Percentiles rank a stretch among this genome's conserved stretches.
Evolutionary conservation across 2,888 invertebrate species (phyloP).

Genomic region (Lutraria lutraria): DNA sequence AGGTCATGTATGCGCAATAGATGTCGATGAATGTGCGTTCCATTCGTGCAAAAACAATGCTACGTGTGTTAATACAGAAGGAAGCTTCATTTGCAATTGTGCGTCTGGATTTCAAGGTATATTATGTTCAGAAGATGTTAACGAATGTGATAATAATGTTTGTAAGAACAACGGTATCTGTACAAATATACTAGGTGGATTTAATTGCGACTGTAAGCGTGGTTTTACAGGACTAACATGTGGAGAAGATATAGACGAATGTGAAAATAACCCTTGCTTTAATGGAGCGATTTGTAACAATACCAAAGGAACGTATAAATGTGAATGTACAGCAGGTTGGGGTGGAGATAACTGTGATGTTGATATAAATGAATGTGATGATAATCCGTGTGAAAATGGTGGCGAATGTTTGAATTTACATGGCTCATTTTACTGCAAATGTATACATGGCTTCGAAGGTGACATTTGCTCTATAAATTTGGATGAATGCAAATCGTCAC

Average conservation of each 20-base stretch:
- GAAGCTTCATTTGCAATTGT: conserved; percentile 43
- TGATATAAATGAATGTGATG: conserved; percentile 46
- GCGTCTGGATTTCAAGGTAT: conserved; percentile 29
- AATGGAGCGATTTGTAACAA: conserved; percentile 45
- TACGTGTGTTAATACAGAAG: conserved; percentile 37
- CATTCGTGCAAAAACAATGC: conserved; percentile 37
- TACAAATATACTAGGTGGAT: conserved; percentile 35
- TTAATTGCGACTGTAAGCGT: conserved; percentile 25
- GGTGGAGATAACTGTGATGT: conserved; percentile 31
- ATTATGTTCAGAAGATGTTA: conserved; percentile 44
- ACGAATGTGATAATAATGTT: conserved; percentile 53
- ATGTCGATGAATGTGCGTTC: conserved; percentile 50
- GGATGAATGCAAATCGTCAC: conserved; percentile 25
- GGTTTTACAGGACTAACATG: conserved; percentile 40
- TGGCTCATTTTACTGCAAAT: conserved; percentile 46
- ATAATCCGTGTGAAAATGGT: conserved; percentile 42
- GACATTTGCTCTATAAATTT: conserved; percentile 33
- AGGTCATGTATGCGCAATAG: conserved; percentile 55
- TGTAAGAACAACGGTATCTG: conserved; percentile 53
- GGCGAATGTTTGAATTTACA: conserved; percentile 41
- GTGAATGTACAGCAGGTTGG: conserved; percentile 40
- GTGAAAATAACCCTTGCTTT: conserved; percentile 26
- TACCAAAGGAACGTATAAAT: conserved; percentile 31
- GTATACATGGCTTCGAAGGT: conserved; percentile 45
- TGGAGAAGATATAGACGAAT: conserved; percentile 44